phyloP scores from a whole-genome alignment of 2,888 invertebrate species.

The Ophraella communa region DNA sequence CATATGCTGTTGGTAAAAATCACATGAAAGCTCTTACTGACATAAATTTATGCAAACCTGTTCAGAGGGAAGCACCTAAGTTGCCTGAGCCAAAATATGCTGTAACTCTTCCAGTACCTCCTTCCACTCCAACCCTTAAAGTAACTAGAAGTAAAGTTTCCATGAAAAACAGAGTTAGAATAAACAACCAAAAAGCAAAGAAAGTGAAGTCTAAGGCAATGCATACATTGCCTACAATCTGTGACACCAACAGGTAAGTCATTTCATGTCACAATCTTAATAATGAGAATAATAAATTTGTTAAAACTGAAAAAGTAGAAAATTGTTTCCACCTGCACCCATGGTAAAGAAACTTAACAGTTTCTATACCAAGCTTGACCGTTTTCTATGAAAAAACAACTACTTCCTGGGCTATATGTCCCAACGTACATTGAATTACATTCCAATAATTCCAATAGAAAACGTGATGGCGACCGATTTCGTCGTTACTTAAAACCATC shows the following conservation, averaged over 20 bases:
- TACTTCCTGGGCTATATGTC: too few species aligned
- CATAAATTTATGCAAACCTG: not conserved
- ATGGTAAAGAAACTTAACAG: too few species aligned
- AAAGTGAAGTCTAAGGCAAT: constrained; percentile 33
- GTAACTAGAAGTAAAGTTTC: constrained; percentile 37
- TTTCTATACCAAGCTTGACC: too few species aligned
- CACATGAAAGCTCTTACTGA: not conserved
- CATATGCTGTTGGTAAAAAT: not conserved
- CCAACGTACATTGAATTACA: too few species aligned
- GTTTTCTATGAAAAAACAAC: too few species aligned
- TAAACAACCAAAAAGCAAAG: constrained; percentile 28
- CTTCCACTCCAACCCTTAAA: constrained; percentile 29
- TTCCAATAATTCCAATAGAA: too few species aligned
- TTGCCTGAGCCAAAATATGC: not conserved
- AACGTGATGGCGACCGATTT: too few species aligned
- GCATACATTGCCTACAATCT: constrained; percentile 1
- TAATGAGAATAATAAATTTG: too few species aligned
- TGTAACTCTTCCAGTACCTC: not conserved
- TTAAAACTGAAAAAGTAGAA: too few species aligned
- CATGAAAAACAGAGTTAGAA: constrained; percentile 37
- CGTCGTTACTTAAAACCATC: too few species aligned
- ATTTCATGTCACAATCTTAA: too few species aligned
- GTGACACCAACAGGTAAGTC: constrained; percentile 26
- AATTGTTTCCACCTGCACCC: too few species aligned
- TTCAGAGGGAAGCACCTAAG: not conserved